These are phyloP conservation scores for Pteronura brasiliensis DNA, from an alignment of 2,113 vertebrate species.

Conservation along the genomic window DNA sequence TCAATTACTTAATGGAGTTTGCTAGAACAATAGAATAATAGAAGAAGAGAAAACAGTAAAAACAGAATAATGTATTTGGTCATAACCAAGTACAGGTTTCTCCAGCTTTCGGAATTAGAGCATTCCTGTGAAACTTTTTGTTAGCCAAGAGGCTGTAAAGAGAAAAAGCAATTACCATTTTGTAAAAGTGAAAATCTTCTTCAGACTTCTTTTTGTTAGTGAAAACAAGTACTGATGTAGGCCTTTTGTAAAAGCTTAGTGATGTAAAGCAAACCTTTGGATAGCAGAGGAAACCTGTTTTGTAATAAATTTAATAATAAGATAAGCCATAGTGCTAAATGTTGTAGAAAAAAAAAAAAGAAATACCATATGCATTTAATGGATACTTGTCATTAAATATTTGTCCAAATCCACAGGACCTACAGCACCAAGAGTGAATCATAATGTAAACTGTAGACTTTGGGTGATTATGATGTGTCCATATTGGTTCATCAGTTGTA, in stretches of 20 bases:
- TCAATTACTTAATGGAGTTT: not conserved
- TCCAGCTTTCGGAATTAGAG: not conserved
- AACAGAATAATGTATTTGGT: not conserved
- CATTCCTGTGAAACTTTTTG: not conserved
- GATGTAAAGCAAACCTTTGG: not conserved
- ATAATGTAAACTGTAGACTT: not conserved
- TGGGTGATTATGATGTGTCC: not conserved
- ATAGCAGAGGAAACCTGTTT: not conserved
- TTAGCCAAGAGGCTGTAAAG: not conserved
- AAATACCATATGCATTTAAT: not conserved
- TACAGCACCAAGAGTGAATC: not conserved
- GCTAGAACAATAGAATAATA: not conserved
- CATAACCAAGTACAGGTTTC: slow-evolving; percentile 4
- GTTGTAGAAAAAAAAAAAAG: not conserved
- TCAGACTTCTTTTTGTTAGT: not conserved
- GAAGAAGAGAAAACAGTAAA: not conserved
- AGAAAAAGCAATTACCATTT: not conserved
- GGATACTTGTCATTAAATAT: not conserved
- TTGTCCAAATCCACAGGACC: not conserved
- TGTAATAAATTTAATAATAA: not conserved
- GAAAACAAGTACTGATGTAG: not conserved
- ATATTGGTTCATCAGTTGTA: not conserved
- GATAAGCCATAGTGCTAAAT: not conserved
- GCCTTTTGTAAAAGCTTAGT: not conserved
- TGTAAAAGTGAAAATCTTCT: not conserved